Evolutionary conservation across 2,888 invertebrate genomes (phyloP), one percentile per base, ranked within the genome.

Genomic region (Eudemis profundana): DNA sequence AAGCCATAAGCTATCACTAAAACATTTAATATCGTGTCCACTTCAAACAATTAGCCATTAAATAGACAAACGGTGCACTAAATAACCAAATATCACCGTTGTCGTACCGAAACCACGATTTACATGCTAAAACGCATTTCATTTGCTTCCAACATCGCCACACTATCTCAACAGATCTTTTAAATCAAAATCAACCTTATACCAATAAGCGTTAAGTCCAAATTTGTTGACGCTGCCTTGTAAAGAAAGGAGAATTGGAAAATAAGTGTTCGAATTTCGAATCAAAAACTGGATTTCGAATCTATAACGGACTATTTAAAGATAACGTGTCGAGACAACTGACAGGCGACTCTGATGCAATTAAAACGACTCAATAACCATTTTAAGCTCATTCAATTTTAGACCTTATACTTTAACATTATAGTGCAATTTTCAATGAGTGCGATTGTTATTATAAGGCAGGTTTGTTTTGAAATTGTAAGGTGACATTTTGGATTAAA

Each of bases 321-420:
- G 73, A 73, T 73, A 73, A 70, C 40, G 36, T 17, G 36, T 53
- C 15, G 27, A 38, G 33, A n/a, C 23, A 44, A 51, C 57, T 64
- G 63, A 50, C 57, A 57, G 23, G 42, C 5, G 7, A 17, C 1
- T 4, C 1, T 8, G 2, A 14, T 36, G 14, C 44, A 51, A 46
- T 50, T 27, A 59, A 50, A 63, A 29, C 17, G 19, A 44, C 44
- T 27, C 23, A 59, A 51, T 1, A 36, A 10, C 2, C 21, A 17
- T 36, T 17, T 1, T 3, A n/a, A 14, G 2, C 3, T 15, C 15
- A 21, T 17, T 33, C 12, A 21, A 44, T 21, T 51, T 40, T 19
- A 3, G 19, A 38, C 33, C 46, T 15, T 12, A 23, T 2, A 1
- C 5, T 0, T 3, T n/a, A 0, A 23, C 2, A 2, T 19, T 27